Evolutionary conservation across 2,888 invertebrate genomes (phyloP).

Genomic region (Latrodectus elegans): DNA sequence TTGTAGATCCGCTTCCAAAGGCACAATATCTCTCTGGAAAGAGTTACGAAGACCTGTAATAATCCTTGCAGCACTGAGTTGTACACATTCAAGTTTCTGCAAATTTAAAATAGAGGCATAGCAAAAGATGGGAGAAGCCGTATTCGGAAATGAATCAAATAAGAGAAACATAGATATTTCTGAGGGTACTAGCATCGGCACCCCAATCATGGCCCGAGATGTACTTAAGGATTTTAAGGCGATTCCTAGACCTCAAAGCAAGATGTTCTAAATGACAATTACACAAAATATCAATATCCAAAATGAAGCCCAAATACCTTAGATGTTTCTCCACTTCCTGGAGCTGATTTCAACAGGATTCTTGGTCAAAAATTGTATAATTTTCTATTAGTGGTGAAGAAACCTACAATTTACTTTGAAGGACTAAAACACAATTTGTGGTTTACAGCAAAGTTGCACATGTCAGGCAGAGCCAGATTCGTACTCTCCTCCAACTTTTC

Average conservation of each 20-base stretch:
- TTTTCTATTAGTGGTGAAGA: not conserved
- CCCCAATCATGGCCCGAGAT: slow-evolving; percentile 16
- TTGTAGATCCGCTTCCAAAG: slow-evolving; percentile 3
- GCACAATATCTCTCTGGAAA: slow-evolving; percentile 26
- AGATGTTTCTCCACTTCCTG: not conserved
- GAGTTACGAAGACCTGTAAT: slow-evolving; percentile 6
- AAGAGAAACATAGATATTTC: slow-evolving; percentile 1
- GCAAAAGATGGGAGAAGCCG: not conserved
- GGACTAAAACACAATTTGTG: not conserved
- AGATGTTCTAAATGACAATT: slow-evolving; percentile 18
- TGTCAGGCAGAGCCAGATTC: slow-evolving; percentile 2
- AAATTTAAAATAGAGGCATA: slow-evolving; percentile 14
- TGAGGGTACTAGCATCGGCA: slow-evolving; percentile 8
- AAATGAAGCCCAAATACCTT: not conserved
- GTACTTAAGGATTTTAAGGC: slow-evolving; percentile 12
- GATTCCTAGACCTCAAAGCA: slow-evolving; percentile 5
- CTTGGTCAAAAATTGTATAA: not conserved
- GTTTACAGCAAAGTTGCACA: not conserved
- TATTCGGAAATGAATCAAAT: slow-evolving; percentile 6
- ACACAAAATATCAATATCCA: slow-evolving; percentile 1
- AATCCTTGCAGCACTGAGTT: slow-evolving; percentile 20
- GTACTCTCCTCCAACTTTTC: slow-evolving; percentile 1
- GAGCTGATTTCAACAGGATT: not conserved
- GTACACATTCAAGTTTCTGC: slow-evolving; percentile 9
- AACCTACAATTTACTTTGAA: not conserved